phyloP scores from a whole-genome alignment of 2,797 vertebrate genomes.

The Argentina silus region DNA sequence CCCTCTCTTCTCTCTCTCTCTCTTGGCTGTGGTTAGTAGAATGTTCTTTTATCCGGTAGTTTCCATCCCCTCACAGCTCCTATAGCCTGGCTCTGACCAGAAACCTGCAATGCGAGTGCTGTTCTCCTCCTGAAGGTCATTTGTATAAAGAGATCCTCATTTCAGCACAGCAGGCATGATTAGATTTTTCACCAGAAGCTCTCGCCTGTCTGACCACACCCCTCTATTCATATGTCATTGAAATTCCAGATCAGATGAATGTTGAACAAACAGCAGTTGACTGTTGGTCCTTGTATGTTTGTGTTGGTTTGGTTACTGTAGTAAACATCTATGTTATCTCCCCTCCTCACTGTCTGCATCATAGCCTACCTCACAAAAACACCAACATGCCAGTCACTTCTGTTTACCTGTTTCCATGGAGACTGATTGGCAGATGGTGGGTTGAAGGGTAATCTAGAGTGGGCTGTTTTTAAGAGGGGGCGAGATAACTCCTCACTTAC shows the following conservation, averaged over 20 bases:
- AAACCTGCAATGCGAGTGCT: conserved; percentile 50
- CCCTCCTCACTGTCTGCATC: not conserved
- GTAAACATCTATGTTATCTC: no score
- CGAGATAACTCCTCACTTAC: conserved; percentile 8
- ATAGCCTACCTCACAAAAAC: not conserved
- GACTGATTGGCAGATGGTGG: not conserved
- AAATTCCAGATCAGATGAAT: not conserved
- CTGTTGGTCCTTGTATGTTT: not conserved
- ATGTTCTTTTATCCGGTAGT: conserved; percentile 31
- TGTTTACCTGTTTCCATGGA: not conserved
- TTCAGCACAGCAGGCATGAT: not conserved
- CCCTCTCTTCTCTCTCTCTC: conserved; percentile 9
- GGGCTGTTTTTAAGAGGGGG: conserved; percentile 33
- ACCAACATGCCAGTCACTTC: not conserved
- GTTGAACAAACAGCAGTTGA: not conserved
- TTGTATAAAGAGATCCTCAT: not conserved
- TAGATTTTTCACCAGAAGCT: no score
- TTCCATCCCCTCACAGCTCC: conserved; percentile 47
- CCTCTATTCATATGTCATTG: not conserved
- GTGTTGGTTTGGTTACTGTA: not conserved
- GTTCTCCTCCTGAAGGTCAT: conserved; percentile 1
- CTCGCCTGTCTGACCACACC: no score
- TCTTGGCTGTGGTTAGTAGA: not conserved
- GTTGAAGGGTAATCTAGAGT: not conserved
- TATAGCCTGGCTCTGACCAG: conserved; percentile 5